These are phyloP conservation scores for Rugalucina vietnamica DNA, from an alignment of 2,888 invertebrate species.

Conservation along the genomic window DNA sequence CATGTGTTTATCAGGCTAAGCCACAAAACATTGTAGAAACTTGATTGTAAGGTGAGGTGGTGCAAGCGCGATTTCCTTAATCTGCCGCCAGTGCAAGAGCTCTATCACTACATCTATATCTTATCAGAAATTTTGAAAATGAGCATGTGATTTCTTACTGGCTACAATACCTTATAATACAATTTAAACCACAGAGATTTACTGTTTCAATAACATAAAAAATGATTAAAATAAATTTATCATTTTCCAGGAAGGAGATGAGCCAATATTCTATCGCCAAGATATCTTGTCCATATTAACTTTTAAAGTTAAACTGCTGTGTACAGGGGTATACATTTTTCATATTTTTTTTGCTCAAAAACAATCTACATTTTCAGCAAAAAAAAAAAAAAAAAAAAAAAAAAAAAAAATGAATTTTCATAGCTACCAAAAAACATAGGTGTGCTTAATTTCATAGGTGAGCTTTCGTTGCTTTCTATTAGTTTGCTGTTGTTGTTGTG, in stretches of 20 bases:
- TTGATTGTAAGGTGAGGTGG: background rate
- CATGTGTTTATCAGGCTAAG: too few relatives aligned
- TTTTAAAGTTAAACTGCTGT: too few relatives aligned
- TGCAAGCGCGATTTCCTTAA: background rate
- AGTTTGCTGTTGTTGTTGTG: background rate
- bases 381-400: too few relatives aligned
- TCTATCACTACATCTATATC: background rate
- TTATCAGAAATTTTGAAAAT: background rate
- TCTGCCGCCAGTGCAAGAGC: background rate
- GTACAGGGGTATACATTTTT: too few relatives aligned
- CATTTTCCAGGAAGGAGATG: background rate
- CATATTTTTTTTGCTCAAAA: too few relatives aligned
- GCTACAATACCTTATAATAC: background rate
- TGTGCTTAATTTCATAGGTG: too few relatives aligned
- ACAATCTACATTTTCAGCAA: too few relatives aligned
- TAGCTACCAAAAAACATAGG: too few relatives aligned
- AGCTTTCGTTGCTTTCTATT: too few relatives aligned
- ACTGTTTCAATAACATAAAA: background rate
- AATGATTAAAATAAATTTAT: conserved; percentile 6
- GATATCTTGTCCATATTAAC: too few relatives aligned
- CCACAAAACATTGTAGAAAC: too few relatives aligned
- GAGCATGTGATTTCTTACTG: background rate
- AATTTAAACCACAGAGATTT: background rate
- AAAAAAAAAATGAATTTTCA: too few relatives aligned
- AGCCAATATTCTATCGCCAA: background rate